Evolutionary conservation across 2,888 invertebrate species (phyloP).

Genomic region (Aporophyla lueneburgensis): DNA sequence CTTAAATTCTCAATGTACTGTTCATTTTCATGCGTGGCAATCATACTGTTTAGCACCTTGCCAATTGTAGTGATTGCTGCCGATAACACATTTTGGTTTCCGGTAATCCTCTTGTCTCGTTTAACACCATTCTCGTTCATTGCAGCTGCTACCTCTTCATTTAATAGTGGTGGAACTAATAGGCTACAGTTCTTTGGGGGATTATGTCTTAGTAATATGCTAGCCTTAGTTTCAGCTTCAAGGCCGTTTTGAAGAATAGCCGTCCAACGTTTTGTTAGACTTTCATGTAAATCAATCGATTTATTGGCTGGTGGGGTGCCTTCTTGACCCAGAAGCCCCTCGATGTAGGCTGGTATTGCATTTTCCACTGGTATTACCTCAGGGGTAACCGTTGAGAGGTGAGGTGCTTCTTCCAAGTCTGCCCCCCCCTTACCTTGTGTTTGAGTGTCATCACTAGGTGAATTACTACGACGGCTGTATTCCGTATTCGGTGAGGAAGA

Average conservation of each 20-base stretch:
- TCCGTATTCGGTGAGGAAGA: not conserved
- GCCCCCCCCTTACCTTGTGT: not conserved
- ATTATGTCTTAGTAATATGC: slow-evolving; percentile 1
- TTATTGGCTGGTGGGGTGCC: not conserved
- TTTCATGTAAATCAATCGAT: too few species aligned
- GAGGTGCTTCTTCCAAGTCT: not conserved
- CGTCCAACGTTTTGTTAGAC: not conserved
- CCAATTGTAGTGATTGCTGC: slow-evolving; percentile 9
- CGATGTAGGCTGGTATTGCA: not conserved
- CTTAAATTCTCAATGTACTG: not conserved
- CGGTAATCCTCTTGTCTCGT: too few species aligned
- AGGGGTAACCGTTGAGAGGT: not conserved
- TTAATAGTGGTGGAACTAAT: slow-evolving; percentile 4
- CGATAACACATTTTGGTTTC: not conserved
- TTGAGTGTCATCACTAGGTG: too few species aligned
- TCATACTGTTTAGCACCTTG: slow-evolving; percentile 6
- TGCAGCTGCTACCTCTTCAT: not conserved
- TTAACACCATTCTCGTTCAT: too few species aligned
- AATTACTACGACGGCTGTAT: not conserved
- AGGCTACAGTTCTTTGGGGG: slow-evolving; percentile 2
- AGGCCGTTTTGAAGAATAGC: not conserved
- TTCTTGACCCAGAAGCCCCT: not conserved
- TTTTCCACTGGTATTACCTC: not conserved
- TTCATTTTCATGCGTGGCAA: not conserved
- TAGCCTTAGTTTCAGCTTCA: not conserved